Base-by-base conservation (phyloP, 1,140 invertebrate genomes). In the Pogonomyrmex californicus region DNA sequence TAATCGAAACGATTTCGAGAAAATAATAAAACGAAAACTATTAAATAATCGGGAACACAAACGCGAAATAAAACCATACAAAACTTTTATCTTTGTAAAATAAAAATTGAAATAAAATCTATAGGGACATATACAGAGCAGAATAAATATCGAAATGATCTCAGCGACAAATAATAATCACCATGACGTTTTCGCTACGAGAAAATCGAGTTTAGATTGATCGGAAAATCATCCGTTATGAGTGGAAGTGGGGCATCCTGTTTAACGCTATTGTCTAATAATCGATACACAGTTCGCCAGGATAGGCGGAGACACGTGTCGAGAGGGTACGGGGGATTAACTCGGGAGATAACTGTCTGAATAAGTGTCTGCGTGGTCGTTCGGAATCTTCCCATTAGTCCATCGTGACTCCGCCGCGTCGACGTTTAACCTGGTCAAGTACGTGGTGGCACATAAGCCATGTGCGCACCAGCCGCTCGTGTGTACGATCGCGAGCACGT, bases 391-490 rank as follows among this genome's bases (percentile, higher is more conserved):
- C 54, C n/a, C 79, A 73, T 73, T 73, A 82, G 51, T 60, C 70
- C 30, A 41, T 23, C 54, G 12, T 3, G 62, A 4, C 36, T 30
- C 33, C 9, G 54, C 79, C 68, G 30, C 68, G 68, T 10, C 41
- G 68, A 33, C 49, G 44, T 60, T 83, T 83, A 71, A 83, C 68
- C 79, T 54, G 68, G 68, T 83, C 79, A 83, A 83, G 79, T 83
- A 81, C 77, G 63, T 68, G 77, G 38, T 56, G 23, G 38, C 36
- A 60, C 54, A 54, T 73, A 60, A 23, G 66, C 51, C 79, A 83
- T 83, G 68, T 83, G 79, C 79, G 30, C 79, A 5, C n/a, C 56
- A 85, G 47, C 47, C 58, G 58, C 30, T n/a, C 62, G 62, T 44
- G 63, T 68, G 23, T 82, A 51, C n/a, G 9, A 17, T 51, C 38